Base-by-base conservation (phyloP, 23 tunicate species). In the Trididemnum nubilum region DNA sequence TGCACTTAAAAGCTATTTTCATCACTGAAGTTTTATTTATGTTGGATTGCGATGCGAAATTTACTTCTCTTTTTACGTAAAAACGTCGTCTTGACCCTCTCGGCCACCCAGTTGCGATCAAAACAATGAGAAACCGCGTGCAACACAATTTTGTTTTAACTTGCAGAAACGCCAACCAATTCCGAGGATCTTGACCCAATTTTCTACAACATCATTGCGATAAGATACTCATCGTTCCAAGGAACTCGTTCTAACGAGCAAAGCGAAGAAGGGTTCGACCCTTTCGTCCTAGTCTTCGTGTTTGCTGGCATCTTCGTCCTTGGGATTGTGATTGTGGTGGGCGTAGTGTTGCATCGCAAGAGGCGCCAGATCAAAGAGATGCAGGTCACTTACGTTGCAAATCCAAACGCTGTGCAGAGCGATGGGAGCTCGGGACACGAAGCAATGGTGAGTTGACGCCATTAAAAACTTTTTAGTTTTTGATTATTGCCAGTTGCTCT, bases 321-420 rank as follows among this genome's bases (percentile, higher is more conserved):
- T 4, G 9, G 31, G 9, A 67, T 67, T 24, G 4, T 67, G 38
- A 67, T 67, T 33, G 7, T 67, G 2, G 38, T 67, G 3, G 74
- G 31, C 7, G 74, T 33, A 4, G 38, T 67, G n/a, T 4, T 67
- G 2, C 38, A n/a, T 30, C 37, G 74, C 18, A 32, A 24, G n/a
- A 67, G 74, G 25, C 7, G 28, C 19, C 5, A n/a, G 33, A 33
- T 5, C 3, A 67, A 67, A 67, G 74, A 67, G 12, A 21, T 67
- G 37, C 18, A 33, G 5, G 74, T 67, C 21, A 67, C 74, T n/a
- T 67, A 30, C 38, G 25, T 67, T 33, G 74, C 33, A 15, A 67
- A 67, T 33, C 74, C 74, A 12, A 67, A 67, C 25, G 74, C 7
- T 37, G n/a, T 33, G 37, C 12, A 7, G 2, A 32, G 12, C 38